These are phyloP conservation scores for Timema cristinae DNA, from an alignment of 2,888 invertebrate genomes.

Conservation along the genomic window DNA sequence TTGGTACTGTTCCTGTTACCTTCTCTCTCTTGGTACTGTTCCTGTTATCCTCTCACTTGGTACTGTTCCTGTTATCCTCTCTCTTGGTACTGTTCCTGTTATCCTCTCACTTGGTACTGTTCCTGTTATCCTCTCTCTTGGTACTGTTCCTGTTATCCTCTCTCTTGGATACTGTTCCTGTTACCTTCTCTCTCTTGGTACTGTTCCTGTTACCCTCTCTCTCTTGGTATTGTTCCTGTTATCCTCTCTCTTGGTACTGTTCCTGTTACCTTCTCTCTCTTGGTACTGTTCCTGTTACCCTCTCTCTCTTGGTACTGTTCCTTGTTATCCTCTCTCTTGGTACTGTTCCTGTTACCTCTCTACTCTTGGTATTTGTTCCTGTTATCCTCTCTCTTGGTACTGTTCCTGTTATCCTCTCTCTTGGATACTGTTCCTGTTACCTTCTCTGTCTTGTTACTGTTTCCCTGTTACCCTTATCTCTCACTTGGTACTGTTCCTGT, in stretches of 20 bases:
- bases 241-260: no score
- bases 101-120: neutral
- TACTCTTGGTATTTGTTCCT: neutral
- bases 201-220: neutral
- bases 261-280: neutral
- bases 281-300: neutral
- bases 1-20: neutral
- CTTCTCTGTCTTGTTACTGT: neutral
- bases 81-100: no score
- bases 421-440: neutral
- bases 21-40: neutral
- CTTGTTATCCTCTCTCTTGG: neutral
- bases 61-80: neutral
- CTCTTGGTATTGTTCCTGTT: neutral
- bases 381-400: neutral
- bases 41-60: neutral
- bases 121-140: neutral
- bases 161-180: neutral
- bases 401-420: neutral
- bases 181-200: neutral
- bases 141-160: neutral
- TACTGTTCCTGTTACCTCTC: neutral
- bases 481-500: no score
- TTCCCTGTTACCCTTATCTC: neutral
- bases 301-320: neutral